Evolutionary conservation across 2,113 vertebrate genomes (phyloP).

Genomic region (Oncorhynchus clarkii): DNA sequence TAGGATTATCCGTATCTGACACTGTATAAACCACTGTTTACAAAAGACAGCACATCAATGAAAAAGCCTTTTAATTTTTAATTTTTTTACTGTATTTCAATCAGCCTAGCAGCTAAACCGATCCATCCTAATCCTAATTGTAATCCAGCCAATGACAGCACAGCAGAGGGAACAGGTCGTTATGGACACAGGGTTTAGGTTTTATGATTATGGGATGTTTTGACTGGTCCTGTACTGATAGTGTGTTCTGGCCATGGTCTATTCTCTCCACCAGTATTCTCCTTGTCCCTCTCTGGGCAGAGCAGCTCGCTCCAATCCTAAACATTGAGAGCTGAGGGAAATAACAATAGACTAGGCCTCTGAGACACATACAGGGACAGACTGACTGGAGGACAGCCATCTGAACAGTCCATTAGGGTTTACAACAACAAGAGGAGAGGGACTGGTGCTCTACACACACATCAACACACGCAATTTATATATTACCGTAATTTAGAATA

Average conservation of each 20-base stretch:
- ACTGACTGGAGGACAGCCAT: neutral
- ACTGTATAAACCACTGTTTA: conserved; percentile 48
- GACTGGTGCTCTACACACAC: neutral
- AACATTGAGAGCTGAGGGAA: neutral
- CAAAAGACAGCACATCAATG: conserved; percentile 38
- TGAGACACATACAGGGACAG: neutral
- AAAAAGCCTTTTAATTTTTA: conserved; percentile 11
- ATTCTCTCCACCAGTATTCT: conserved; percentile 3
- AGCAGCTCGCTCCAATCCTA: neutral
- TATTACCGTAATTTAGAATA: neutral
- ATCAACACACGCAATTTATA: neutral
- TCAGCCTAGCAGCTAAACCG: conserved; percentile 19
- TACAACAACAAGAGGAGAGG: too few species aligned
- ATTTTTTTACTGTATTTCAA: conserved; percentile 10
- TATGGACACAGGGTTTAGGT: conserved; percentile 30
- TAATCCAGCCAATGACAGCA: conserved; percentile 29
- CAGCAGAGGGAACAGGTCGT: conserved; percentile 27
- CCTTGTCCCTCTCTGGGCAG: neutral
- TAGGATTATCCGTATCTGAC: conserved; percentile 50
- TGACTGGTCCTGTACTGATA: conserved; percentile 6
- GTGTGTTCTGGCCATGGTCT: conserved; percentile 1
- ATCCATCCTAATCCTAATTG: conserved; percentile 33
- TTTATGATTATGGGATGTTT: neutral
- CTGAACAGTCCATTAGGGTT: too few species aligned
- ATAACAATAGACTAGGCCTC: neutral